Evolutionary conservation across 2,113 vertebrate genomes (phyloP), one percentile per base, ranked within the genome.

Genomic region (Boleophthalmus pectinirostris): DNA sequence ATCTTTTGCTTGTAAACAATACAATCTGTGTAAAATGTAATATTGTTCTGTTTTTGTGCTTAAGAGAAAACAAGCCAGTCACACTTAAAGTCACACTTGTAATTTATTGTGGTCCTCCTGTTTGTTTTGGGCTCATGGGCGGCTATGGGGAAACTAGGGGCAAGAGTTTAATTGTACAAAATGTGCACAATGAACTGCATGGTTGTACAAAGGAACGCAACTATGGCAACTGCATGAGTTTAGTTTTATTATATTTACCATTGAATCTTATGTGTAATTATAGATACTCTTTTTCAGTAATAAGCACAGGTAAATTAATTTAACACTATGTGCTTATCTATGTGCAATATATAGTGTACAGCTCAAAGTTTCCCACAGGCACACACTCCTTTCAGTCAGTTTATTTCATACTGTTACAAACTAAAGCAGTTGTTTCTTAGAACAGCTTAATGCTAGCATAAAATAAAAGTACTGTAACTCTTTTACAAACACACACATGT

Each of bases 51-150:
- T 76, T 88, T 78, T 75, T 58, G 75, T 77, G 57, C 66, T 71
- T 53, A 66, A 21, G 45, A 66, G 53, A 82, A 76, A 83, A 81
- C 29, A 74, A 85, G 74, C 60, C 54, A 65, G 38, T 74, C 81
- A 70, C 2, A 38, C 75, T 77, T 82, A 56, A 79, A 15, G 12
- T 58, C 23, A 25, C 4, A 23, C 24, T 25, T 58, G 7, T 24
- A 15, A 15, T 25, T 25, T 25, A 24, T 58, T 58, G 56, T 23
- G 14, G 21, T 58, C 23, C 23, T 25, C 14, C 56, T 15, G 23
- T 58, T 58, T 58, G 23, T 25, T 70, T 80, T 77, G 54, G 13
- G 56, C 56, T 58, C 23, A 6, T 58, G 23, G 3, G 56, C 6
- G 23, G 56, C 56, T 25, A 12, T 25, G 24, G 56, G 56, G 56